Conservation (phyloP, 2,113 vertebrate genomes). For the Oceanodroma tethys region DNA sequence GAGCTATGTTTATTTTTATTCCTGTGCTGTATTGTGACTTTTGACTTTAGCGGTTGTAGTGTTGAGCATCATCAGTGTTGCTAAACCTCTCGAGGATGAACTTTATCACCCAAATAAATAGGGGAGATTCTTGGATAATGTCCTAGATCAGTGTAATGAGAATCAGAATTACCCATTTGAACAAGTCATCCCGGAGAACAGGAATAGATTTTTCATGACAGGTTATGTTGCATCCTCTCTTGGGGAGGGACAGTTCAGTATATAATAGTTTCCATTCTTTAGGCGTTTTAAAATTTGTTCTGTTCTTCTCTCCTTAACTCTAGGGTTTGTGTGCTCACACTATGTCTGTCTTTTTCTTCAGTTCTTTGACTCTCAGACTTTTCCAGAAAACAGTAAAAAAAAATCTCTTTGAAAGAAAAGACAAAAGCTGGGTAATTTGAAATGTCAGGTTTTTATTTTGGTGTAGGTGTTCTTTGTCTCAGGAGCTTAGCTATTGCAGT, state of each 20-base stretch:
- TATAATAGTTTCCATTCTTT: background rate
- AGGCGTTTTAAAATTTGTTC: background rate
- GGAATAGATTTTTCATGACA: background rate
- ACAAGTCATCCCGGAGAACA: background rate
- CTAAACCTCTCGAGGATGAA: background rate
- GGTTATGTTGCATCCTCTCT: background rate
- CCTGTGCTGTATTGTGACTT: background rate
- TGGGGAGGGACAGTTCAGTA: background rate
- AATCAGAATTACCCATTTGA: background rate
- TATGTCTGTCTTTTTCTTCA: background rate
- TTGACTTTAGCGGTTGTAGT: background rate
- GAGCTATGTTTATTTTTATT: background rate
- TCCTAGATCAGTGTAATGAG: background rate
- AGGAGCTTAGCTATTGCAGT: background rate
- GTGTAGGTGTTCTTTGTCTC: background rate
- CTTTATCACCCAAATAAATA: background rate
- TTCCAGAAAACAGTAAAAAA: background rate
- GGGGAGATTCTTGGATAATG: background rate
- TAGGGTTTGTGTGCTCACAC: background rate
- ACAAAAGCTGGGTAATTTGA: background rate
- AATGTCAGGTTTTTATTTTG: constrained; percentile 1
- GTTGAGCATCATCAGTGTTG: background rate
- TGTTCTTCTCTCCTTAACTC: background rate
- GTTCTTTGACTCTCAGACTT: background rate
- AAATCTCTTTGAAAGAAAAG: background rate